phyloP scores from a whole-genome alignment of 2,113 vertebrate genomes.

The Polyodon spathula region DNA sequence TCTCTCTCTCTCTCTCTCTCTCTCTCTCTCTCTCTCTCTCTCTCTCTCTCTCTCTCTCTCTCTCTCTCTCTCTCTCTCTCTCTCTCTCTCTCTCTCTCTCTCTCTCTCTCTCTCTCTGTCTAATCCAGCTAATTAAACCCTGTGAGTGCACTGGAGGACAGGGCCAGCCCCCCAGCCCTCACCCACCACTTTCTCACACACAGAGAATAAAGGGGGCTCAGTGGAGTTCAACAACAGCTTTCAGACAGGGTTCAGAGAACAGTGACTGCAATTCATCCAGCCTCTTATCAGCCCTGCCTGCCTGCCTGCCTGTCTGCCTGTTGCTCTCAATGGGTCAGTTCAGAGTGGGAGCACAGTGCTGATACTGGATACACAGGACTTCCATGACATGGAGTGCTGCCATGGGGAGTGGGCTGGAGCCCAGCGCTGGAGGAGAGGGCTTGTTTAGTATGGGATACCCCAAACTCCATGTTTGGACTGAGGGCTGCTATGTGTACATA shows the following conservation, averaged over 20 bases:
- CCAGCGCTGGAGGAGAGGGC: too few species aligned
- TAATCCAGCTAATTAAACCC: slow-evolving; percentile 58
- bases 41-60: too few species aligned
- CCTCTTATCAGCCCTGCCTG: slow-evolving; percentile 54
- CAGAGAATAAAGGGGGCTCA: slow-evolving; percentile 30
- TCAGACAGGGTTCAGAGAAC: slow-evolving; percentile 32
- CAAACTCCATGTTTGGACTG: too few species aligned
- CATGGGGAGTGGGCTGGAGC: not conserved
- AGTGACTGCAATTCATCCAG: slow-evolving; percentile 53
- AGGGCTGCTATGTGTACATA: too few species aligned
- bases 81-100: too few species aligned
- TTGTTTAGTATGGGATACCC: too few species aligned
- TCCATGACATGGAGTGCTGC: slow-evolving; percentile 12
- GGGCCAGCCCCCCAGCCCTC: slow-evolving; percentile 11
- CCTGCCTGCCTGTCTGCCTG: too few species aligned
- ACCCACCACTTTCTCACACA: slow-evolving; percentile 55
- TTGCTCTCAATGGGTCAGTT: slow-evolving; percentile 55
- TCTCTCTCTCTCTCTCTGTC: too few species aligned
- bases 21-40: too few species aligned
- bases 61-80: too few species aligned
- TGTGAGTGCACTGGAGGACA: slow-evolving; percentile 36
- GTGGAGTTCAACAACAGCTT: too few species aligned
- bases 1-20: too few species aligned
- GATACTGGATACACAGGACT: slow-evolving; percentile 47
- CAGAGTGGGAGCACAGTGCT: slow-evolving; percentile 34